Percentiles rank a stretch among this genome's conserved stretches.
phyloP scores from a whole-genome alignment of 2,797 vertebrate genomes.

The Sandelia bainsii region DNA sequence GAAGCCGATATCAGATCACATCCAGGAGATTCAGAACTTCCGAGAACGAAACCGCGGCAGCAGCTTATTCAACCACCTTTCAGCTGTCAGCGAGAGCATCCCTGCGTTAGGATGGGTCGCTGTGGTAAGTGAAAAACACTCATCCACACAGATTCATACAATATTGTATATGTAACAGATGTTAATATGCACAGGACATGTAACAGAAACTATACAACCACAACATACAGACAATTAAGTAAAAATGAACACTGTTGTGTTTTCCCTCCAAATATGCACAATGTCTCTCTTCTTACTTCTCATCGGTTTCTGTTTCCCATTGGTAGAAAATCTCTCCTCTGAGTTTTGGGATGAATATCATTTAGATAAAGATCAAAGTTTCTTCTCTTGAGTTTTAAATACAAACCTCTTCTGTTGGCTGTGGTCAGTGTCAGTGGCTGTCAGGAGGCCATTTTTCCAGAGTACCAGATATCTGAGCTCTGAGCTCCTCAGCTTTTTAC shows the following conservation, averaged over 20 bases:
- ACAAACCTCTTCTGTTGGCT: constrained; percentile 8
- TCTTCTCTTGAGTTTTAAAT: constrained; percentile 14
- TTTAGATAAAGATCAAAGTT: constrained; percentile 10
- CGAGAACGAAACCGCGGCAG: constrained; percentile 95
- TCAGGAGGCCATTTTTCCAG: constrained; percentile 20
- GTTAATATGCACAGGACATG: not conserved
- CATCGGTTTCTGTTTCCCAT: constrained; percentile 42
- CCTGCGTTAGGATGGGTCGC: constrained; percentile 97
- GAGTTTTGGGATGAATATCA: constrained; percentile 16
- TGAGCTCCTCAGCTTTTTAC: constrained; percentile 15
- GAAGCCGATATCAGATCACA: constrained; percentile 95
- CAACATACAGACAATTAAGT: no score
- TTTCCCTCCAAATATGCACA: no score
- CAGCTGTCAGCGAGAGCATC: constrained; percentile 97
- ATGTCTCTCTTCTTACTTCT: no score
- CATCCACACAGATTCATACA: not conserved
- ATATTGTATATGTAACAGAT: not conserved
- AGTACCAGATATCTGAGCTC: not conserved
- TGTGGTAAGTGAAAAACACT: constrained; percentile 86
- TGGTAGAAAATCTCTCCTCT: constrained; percentile 14
- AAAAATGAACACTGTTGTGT: no score
- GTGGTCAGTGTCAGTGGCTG: constrained; percentile 47
- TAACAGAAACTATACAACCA: no score
- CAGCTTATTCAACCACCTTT: constrained; percentile 95
- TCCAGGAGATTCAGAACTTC: constrained; percentile 95